Conservation (phyloP, 2,888 invertebrate species). For the Seira musarum region DNA sequence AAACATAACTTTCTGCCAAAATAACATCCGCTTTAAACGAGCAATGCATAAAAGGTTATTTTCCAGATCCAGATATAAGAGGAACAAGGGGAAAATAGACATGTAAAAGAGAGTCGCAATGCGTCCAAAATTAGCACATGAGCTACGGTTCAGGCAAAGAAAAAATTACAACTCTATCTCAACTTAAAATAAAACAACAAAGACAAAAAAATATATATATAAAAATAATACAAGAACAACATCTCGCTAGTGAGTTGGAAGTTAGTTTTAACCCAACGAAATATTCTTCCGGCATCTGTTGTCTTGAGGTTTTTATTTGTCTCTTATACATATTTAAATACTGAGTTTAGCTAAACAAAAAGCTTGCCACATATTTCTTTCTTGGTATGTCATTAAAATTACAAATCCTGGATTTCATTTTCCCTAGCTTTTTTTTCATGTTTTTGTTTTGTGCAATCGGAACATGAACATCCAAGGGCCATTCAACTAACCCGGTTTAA, state of each 20-base stretch:
- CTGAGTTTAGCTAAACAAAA: background rate
- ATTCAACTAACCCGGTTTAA: too few species aligned
- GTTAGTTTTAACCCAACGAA: conserved; percentile 21
- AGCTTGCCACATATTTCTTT: background rate
- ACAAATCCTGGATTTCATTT: background rate
- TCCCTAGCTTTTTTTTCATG: too few species aligned
- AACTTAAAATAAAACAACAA: conserved; percentile 7
- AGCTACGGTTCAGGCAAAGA: conserved; percentile 40
- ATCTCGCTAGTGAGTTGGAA: background rate
- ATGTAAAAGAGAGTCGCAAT: conserved; percentile 41
- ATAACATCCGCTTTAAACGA: conserved; percentile 58
- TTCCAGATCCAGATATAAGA: conserved; percentile 34
- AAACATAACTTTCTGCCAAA: conserved; percentile 53
- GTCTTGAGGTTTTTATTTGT: conserved; percentile 52
- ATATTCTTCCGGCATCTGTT: conserved; percentile 48
- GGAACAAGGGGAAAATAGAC: conserved; percentile 6
- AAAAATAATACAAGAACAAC: background rate
- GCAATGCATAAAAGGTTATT: conserved; percentile 17
- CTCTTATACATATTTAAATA: conserved; percentile 49
- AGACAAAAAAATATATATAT: conserved; percentile 6
- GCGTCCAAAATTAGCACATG: conserved; percentile 62
- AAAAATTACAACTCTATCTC: conserved; percentile 8
- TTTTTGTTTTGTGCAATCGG: background rate
- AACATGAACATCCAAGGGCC: background rate
- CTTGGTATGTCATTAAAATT: background rate